Base-by-base conservation (phyloP, 1,140 invertebrate species). In the Maniola jurtina region DNA sequence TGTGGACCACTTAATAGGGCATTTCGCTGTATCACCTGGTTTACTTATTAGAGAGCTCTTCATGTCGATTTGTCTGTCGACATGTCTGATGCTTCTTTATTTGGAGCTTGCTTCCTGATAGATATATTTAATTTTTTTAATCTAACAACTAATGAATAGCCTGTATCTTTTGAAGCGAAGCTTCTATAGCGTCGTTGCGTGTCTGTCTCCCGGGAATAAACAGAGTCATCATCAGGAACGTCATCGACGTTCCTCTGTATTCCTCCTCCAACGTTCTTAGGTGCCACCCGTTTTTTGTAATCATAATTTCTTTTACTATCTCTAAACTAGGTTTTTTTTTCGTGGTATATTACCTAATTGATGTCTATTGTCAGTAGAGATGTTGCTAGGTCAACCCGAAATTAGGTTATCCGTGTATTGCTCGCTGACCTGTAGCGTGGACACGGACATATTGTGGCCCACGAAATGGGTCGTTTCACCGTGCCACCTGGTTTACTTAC, bases 401-500 rank as follows among this genome's bases (percentile, higher is more conserved):
- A 66, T 56, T 54, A 66, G 64, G 64, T 55, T 58, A 61, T 61
- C 42, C 38, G 38, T 65, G 40, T 57, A 52, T 25, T 40, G 47
- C 47, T 33, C 25, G 50, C 58, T 47, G 64, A 66, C 58, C 64
- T 61, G 57, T 9, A 38, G n/a, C 10, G 34, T 59, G 33, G 35
- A 36, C 34, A 34, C 38, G 57, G 48, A 47, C 58, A 66, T 61
- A 50, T 61, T 25, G 36, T 45, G 48, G 35, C 13, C 55, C 56
- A 66, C 48, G 61, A 64, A 69, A 69, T 64, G 56, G 67, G 67
- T 64, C 67, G 57, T 48, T 45, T 64, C 58, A 64, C 35, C 61
- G 57, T 48, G 57, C 60, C 62, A 69, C 67, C 67, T 69, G 64
- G 64, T 66, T 66, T 66, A 66, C 64, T 66, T 66, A 54, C 38